Base-by-base conservation (phyloP, 2,113 vertebrate genomes). In the Leiothrix lutea region DNA sequence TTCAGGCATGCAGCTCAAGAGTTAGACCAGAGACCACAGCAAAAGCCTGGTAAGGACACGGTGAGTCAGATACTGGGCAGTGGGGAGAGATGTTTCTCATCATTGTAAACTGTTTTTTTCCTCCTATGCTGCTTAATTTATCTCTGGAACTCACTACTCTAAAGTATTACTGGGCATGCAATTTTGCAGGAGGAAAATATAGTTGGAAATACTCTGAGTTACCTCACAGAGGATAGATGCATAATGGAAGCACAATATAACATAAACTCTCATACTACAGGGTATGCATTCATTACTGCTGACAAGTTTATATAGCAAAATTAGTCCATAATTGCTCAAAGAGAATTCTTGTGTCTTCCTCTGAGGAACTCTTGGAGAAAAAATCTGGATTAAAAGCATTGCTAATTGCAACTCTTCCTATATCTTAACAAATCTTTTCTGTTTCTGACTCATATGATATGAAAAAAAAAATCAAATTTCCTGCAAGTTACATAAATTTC, bases 271-370 rank as follows among this genome's bases (percentile, higher is more conserved):
- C 85, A 40, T 35, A 47, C 74, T 85, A 80, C 23, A 66, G 66
- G 54, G 62, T 72, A 72, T 80, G 65, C 23, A 82, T 22, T 89
- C 78, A 75, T 90, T 89, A 85, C 81, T 70, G 45, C 58, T 93
- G 93, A 70, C 36, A 93, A 54, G 62, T 75, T 95, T 80, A 79
- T 85, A 73, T 25, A 17, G 71, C 45, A 93, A 80, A 94, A 85
- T 90, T 86, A 88, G 54, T 69, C 53, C 42, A 31, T 57, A 94
- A 79, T 51, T 90, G 11, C 80, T 83, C 35, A 70, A 50, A 90
- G 54, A 47, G 60, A 54, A 88, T 70, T 81, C 67, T 92, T 85
- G 13, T 53, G 61, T 85, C 74, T 90, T 92, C 25, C 82, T 92
- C 48, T 38, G 47, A 93, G 79, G 35, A 83, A 38, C 21, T 16